phyloP scores from a whole-genome alignment of 2,113 vertebrate genomes.

The Micromys minutus region DNA sequence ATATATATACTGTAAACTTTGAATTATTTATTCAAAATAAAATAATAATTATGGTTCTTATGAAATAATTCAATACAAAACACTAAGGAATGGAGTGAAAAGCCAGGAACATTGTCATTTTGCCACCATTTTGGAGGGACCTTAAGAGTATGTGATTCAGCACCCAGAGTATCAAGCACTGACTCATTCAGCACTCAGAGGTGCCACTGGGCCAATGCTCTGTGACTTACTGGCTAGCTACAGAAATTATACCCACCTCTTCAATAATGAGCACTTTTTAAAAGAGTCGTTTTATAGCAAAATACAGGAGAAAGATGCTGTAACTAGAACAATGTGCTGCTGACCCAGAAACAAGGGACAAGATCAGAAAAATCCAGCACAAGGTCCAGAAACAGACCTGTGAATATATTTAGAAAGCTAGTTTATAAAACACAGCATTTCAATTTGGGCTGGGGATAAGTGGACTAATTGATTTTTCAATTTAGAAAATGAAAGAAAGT shows the following conservation, averaged over 20 bases:
- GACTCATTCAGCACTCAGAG: neutral
- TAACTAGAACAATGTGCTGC: neutral
- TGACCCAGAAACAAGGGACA: slow-evolving; percentile 33
- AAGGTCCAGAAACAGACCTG: neutral
- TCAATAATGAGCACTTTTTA: neutral
- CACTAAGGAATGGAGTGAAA: neutral
- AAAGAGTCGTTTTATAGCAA: neutral
- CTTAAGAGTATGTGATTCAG: neutral
- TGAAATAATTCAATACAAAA: neutral
- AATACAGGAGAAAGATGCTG: neutral
- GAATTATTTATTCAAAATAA: slow-evolving; percentile 47
- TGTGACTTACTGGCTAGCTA: neutral
- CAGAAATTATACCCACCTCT: neutral
- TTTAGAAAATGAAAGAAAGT: slow-evolving; percentile 41
- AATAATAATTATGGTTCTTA: neutral
- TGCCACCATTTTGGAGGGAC: neutral
- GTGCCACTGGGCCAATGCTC: neutral
- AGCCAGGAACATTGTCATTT: neutral
- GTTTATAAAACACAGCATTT: neutral
- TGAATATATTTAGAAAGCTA: slow-evolving; percentile 50
- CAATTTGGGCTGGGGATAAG: neutral
- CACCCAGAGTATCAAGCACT: neutral
- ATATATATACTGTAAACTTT: neutral
- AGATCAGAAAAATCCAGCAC: slow-evolving; percentile 25
- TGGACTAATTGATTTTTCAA: neutral